A percentile compares a stretch with the other conserved stretches of the same genome.
phyloP scores from a whole-genome alignment of 2,113 vertebrate species.

The Eulemur rufifrons region DNA sequence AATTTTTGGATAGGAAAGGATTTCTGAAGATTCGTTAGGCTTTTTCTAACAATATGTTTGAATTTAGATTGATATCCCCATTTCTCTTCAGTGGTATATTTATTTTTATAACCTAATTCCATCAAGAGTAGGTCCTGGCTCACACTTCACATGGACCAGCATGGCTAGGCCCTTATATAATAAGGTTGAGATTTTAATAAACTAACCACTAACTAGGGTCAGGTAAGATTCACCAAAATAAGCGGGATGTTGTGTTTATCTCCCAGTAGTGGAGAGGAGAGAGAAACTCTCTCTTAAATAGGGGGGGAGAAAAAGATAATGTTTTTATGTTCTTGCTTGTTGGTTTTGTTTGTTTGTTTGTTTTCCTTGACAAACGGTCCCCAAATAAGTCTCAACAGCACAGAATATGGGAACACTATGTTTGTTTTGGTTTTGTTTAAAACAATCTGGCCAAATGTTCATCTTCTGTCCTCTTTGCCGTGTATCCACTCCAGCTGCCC shows the following conservation, averaged over 20 bases:
- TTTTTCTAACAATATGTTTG: neutral
- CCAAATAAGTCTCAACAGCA: neutral
- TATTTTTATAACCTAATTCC: neutral
- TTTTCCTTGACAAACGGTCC: neutral
- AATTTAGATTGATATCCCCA: neutral
- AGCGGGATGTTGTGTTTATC: conserved; percentile 51
- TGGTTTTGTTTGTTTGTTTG: neutral
- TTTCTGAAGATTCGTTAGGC: neutral
- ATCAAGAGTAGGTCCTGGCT: neutral
- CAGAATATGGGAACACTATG: neutral
- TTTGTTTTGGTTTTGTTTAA: neutral
- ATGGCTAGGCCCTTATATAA: neutral
- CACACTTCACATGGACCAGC: neutral
- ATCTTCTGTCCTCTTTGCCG: fast-evolving
- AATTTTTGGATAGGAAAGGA: neutral
- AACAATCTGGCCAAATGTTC: neutral
- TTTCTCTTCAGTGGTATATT: neutral
- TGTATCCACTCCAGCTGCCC: fast-evolving
- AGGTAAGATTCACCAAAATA: conserved; percentile 69
- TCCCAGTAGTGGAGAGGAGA: conserved; percentile 69
- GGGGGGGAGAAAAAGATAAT: too few relatives aligned
- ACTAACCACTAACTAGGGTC: conserved; percentile 44
- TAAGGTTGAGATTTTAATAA: neutral
- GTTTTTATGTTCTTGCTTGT: neutral
- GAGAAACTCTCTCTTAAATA: conserved; percentile 46